Percentiles rank a stretch among this genome's conserved stretches.
These are phyloP conservation scores for Blastobasis lacticolella DNA, from an alignment of 2,888 invertebrate species.

Conservation along the genomic window DNA sequence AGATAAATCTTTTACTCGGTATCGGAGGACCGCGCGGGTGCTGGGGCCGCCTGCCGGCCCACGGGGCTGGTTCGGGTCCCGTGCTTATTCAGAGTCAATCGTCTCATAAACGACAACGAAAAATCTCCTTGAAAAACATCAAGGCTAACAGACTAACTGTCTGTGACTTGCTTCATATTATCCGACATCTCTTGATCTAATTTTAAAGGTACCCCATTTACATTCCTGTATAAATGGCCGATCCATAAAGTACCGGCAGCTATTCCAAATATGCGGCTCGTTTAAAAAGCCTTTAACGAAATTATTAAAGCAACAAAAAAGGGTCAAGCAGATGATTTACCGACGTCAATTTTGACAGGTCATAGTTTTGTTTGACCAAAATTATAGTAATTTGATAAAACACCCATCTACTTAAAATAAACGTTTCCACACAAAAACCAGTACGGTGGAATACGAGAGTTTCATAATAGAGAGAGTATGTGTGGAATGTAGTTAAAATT, in stretches of 20 bases:
- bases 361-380: constrained; percentile 67
- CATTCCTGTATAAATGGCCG: constrained; percentile 57
- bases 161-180: no score
- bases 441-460: constrained; percentile 37
- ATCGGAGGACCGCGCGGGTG: constrained; percentile 23
- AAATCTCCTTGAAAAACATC: no score
- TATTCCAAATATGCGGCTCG: constrained; percentile 63
- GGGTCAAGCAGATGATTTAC: constrained; percentile 65
- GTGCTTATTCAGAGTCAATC: no score
- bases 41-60: no score
- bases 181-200: constrained; percentile 29
- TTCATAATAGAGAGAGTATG: constrained; percentile 51
- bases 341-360: constrained; percentile 69
- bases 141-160: no score
- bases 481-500: constrained; percentile 38
- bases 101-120: no score
- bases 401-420: constrained; percentile 66
- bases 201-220: constrained; percentile 49
- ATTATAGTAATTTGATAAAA: constrained; percentile 73
- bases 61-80: no score
- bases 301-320: constrained; percentile 67
- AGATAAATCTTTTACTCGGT: constrained; percentile 43
- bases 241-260: constrained; percentile 60
- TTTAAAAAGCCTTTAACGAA: constrained; percentile 70
- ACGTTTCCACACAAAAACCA: constrained; percentile 42